phyloP scores from a whole-genome alignment of 2,113 vertebrate species.

The Polypterus bichir region DNA sequence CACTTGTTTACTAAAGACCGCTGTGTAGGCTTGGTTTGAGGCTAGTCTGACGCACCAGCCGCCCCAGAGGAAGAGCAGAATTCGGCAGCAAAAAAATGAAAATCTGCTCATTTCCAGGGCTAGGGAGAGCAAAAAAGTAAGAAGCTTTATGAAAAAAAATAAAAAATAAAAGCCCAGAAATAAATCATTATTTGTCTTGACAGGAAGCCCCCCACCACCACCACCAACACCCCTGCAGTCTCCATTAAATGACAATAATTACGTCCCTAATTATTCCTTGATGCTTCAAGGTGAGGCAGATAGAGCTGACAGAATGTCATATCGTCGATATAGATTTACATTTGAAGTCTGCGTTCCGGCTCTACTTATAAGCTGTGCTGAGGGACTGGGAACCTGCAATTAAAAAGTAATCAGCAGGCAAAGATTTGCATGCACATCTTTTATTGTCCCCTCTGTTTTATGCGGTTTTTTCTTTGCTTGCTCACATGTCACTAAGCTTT shows the following conservation, averaged over 20 bases:
- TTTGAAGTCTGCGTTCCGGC: no score
- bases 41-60: slow-evolving; percentile 8
- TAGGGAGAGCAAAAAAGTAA: not conserved
- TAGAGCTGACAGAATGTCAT: no score
- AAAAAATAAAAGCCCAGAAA: not conserved
- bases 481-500: no score
- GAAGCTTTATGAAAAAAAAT: not conserved
- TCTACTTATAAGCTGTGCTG: not conserved
- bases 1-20: slow-evolving; percentile 16
- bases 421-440: not conserved
- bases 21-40: slow-evolving; percentile 16
- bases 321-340: no score
- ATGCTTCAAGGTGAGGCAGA: not conserved
- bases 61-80: not conserved
- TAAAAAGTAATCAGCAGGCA: not conserved
- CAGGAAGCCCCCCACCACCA: not conserved
- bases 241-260: no score
- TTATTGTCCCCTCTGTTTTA: not conserved
- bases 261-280: not conserved
- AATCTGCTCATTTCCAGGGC: not conserved
- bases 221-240: no score
- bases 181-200: not conserved
- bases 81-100: not conserved
- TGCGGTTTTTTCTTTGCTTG: not conserved
- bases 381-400: not conserved